These are phyloP conservation scores for Odontesthes bonariensis DNA, from an alignment of 2,113 vertebrate genomes.

Conservation along the genomic window DNA sequence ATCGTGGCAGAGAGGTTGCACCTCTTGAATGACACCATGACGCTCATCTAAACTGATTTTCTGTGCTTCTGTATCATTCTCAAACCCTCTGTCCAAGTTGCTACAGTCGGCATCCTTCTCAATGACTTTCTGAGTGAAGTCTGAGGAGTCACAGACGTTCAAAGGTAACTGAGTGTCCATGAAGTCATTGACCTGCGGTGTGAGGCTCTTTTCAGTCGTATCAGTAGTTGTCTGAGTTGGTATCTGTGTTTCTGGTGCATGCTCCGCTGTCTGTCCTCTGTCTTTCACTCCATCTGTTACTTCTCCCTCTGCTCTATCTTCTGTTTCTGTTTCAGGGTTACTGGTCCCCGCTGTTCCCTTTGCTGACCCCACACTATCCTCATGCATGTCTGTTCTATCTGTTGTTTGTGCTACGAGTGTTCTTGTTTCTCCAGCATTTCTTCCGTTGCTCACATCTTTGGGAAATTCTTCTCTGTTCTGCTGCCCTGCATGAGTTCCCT, in stretches of 20 bases:
- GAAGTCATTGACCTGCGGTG: constrained; percentile 45
- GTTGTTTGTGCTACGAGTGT: neutral
- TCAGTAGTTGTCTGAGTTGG: constrained; percentile 39
- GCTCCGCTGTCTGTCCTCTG: constrained; percentile 22
- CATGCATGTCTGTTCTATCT: constrained; percentile 6
- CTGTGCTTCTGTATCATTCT: neutral
- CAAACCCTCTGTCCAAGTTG: neutral
- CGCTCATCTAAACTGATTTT: neutral
- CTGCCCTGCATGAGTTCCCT: neutral
- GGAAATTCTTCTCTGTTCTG: neutral
- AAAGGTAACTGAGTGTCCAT: constrained; percentile 8
- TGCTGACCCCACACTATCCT: constrained; percentile 30
- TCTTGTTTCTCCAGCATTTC: constrained; percentile 10
- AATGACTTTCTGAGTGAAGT: constrained; percentile 6
- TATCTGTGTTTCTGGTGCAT: constrained; percentile 46
- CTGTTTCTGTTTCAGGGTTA: constrained; percentile 33
- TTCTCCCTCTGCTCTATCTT: constrained; percentile 20
- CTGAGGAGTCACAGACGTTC: constrained; percentile 18
- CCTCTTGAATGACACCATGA: neutral
- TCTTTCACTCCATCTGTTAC: constrained; percentile 12
- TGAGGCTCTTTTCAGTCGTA: constrained; percentile 19
- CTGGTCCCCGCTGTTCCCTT: constrained; percentile 15
- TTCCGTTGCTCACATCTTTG: constrained; percentile 15
- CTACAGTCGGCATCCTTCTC: constrained; percentile 9
- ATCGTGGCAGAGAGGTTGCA: neutral